Conservation (phyloP, 1,140 invertebrate genomes). For the Nylanderia fulva region DNA sequence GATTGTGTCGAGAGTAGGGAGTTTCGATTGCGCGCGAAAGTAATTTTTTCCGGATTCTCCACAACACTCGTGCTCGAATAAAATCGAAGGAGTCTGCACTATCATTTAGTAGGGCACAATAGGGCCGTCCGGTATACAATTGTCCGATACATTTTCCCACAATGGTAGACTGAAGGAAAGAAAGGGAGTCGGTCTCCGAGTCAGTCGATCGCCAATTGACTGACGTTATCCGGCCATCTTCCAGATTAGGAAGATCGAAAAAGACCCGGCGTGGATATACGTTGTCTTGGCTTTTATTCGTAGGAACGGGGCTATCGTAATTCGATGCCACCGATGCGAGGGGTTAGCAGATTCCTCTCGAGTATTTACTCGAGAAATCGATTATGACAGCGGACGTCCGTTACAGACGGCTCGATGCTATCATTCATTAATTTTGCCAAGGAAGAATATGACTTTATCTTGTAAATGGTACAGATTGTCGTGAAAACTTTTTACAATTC, state of each 20-base stretch:
- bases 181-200: conserved; percentile 66
- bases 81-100: conserved; percentile 59
- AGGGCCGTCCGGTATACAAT: conserved; percentile 68
- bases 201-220: conserved; percentile 83
- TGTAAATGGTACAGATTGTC: neutral
- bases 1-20: neutral
- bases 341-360: conserved; percentile 18
- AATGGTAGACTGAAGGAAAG: conserved; percentile 58
- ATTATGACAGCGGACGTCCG: conserved; percentile 46
- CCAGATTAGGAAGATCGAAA: conserved; percentile 82
- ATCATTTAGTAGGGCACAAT: conserved; percentile 75
- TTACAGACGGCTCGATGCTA: conserved; percentile 48
- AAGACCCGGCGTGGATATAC: conserved; percentile 61
- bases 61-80: conserved; percentile 64
- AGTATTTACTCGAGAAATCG: conserved; percentile 49
- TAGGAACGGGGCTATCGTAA: conserved; percentile 59
- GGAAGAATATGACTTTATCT: conserved; percentile 9
- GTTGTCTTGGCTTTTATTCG: conserved; percentile 70
- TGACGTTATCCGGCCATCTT: conserved; percentile 83
- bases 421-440: conserved; percentile 27
- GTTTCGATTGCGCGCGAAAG: conserved; percentile 30
- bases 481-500: conserved; percentile 6
- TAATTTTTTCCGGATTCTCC: neutral
- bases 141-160: conserved; percentile 80
- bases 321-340: conserved; percentile 38